Conservation (phyloP, 2,888 invertebrate species). For the Tachina lurida region DNA sequence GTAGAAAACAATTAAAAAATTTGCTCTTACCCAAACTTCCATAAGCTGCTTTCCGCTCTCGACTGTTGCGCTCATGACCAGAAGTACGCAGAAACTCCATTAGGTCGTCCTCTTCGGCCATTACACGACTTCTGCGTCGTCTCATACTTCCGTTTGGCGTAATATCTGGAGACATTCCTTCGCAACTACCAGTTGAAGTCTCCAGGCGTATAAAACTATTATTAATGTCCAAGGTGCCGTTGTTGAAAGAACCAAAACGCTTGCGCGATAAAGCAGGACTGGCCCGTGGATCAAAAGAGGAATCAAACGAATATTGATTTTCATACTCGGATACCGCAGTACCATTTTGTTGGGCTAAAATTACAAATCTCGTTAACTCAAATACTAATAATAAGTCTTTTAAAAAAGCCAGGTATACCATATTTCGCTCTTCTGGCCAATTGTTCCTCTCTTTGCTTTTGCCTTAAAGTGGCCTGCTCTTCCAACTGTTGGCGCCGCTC, state of each 20-base stretch:
- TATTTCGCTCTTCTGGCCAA: conserved; percentile 86
- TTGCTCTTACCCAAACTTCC: conserved; percentile 89
- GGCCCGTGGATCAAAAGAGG: conserved; percentile 89
- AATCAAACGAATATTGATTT: conserved; percentile 89
- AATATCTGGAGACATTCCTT: conserved; percentile 86
- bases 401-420: conserved; percentile 82
- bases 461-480: conserved; percentile 91
- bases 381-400: neutral
- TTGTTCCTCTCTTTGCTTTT: conserved; percentile 90
- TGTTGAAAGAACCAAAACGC: conserved; percentile 87
- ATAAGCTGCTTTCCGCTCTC: conserved; percentile 89
- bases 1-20: neutral
- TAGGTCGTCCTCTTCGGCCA: conserved; percentile 93
- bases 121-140: conserved; percentile 90
- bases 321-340: conserved; percentile 90
- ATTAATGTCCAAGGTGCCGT: conserved; percentile 79
- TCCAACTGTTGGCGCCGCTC: conserved; percentile 91
- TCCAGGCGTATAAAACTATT: conserved; percentile 78
- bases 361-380: neutral
- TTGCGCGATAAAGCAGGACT: conserved; percentile 88
- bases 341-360: conserved; percentile 87
- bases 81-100: conserved; percentile 93
- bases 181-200: conserved; percentile 75
- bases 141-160: conserved; percentile 95
- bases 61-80: conserved; percentile 87